These are phyloP conservation scores for Stegana nigrithorax DNA, from an alignment of 2,888 invertebrate species.

Conservation along the genomic window DNA sequence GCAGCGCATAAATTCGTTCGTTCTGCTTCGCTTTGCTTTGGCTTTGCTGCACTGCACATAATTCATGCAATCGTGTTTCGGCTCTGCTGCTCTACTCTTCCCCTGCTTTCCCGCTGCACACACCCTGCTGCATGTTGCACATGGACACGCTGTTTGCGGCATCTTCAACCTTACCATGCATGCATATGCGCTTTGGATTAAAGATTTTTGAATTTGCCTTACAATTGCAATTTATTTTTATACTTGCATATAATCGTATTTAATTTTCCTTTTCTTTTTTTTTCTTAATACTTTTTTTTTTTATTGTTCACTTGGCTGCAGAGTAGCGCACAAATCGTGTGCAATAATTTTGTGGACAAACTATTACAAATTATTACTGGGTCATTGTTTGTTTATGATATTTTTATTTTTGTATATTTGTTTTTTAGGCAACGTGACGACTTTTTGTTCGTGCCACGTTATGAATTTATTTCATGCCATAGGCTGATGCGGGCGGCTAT, in stretches of 20 bases:
- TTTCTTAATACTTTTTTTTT: background rate
- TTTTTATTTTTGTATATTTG: no score
- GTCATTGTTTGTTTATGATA: no score
- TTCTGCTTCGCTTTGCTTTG: no score
- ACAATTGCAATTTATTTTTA: slow-evolving; percentile 6
- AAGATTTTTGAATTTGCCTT: no score
- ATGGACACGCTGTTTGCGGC: background rate
- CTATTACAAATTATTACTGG: slow-evolving; percentile 17
- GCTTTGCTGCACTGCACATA: slow-evolving; percentile 14
- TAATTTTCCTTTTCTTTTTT: background rate
- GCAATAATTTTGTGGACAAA: slow-evolving; percentile 22
- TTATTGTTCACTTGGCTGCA: slow-evolving; percentile 12
- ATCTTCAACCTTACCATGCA: no score
- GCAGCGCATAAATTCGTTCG: slow-evolving; percentile 19
- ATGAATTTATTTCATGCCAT: no score
- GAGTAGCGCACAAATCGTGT: slow-evolving; percentile 11
- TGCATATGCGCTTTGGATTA: no score
- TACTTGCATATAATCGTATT: background rate
- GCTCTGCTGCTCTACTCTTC: background rate
- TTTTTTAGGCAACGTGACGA: no score
- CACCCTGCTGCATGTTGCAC: background rate
- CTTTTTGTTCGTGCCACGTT: no score
- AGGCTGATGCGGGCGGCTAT: no score
- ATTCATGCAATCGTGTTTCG: slow-evolving; percentile 20
- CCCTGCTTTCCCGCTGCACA: background rate